Evolutionary conservation across 2,113 vertebrate genomes (phyloP), one percentile per base, ranked within the genome.

Genomic region (Rafetus swinhoei): DNA sequence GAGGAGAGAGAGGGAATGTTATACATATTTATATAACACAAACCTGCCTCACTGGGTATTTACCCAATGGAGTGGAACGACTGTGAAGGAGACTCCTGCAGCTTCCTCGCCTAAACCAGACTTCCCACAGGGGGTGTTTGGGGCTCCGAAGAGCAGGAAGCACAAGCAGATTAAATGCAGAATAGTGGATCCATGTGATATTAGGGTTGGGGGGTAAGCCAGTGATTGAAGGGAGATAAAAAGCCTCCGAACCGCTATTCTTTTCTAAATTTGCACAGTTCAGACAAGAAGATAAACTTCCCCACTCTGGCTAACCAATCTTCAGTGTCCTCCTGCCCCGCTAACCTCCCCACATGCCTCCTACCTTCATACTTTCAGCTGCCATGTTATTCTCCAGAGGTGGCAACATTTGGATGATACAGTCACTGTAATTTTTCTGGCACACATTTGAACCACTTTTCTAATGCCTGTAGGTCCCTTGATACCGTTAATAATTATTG

Each of bases 401-500:
- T 50, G 24, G 74, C 74, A 50, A 22, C 74, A 50, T 50, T 50
- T 27, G 74, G 24, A 22, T 50, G 22, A 50, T 1, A 3, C 39
- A 45, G 39, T 25, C 74, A 45, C 39, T 25, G 39, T 14, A 25
- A 24, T 27, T 27, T 50, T 77, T 50, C 74, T 77, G 74, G 39
- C 22, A 1, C 50, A 50, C 39, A 45, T 77, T 50, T 77, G 35
- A 50, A 50, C 50, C 74, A 50, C 12, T 14, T 50, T 77, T 50
- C 39, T 24, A 45, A 45, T 77, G 21, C n/a, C 9, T 72, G 10
- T 35, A 32, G 65, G 16, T 10, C 39, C 0, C 0, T 1, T 1
- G 12, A 53, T 81, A 21, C 2, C 19, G 19, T 12, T 25, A 60
- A 50, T 0, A 0, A 19, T 0, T 22, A 32, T n/a, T 0, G 77